These are phyloP conservation scores for Calephelis nemesis DNA, from an alignment of 1,140 invertebrate species.

Conservation along the genomic window DNA sequence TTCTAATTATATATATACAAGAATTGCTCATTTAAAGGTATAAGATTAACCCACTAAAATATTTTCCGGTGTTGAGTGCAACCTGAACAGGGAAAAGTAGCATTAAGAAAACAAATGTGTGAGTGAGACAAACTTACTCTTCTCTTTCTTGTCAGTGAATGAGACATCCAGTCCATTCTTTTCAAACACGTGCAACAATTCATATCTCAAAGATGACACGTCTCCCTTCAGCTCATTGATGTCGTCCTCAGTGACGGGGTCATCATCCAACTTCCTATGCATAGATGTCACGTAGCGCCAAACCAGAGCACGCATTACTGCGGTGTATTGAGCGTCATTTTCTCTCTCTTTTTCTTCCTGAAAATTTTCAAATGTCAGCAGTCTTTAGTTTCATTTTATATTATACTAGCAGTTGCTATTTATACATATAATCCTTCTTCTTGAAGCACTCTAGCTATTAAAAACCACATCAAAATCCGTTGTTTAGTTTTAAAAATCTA, in stretches of 20 bases:
- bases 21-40: too few species aligned
- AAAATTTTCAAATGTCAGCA: neutral
- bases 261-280: constrained; percentile 87
- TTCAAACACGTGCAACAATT: constrained; percentile 90
- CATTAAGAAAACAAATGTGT: too few species aligned
- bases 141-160: constrained; percentile 84
- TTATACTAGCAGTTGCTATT: too few species aligned
- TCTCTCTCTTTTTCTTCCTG: constrained; percentile 81
- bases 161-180: constrained; percentile 89
- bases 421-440: too few species aligned
- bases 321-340: constrained; percentile 84
- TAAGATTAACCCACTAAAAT: too few species aligned
- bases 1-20: too few species aligned
- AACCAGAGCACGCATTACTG: constrained; percentile 90
- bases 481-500: too few species aligned
- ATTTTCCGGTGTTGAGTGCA: too few species aligned
- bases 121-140: constrained; percentile 75
- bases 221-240: constrained; percentile 96
- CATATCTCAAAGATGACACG: constrained; percentile 89
- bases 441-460: too few species aligned
- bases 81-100: too few species aligned
- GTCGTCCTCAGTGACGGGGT: constrained; percentile 93
- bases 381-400: too few species aligned
- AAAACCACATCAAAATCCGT: too few species aligned
- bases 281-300: constrained; percentile 91